Evolutionary conservation across 2,888 invertebrate species (phyloP).

Genomic region (Leucophora obtusa): DNA sequence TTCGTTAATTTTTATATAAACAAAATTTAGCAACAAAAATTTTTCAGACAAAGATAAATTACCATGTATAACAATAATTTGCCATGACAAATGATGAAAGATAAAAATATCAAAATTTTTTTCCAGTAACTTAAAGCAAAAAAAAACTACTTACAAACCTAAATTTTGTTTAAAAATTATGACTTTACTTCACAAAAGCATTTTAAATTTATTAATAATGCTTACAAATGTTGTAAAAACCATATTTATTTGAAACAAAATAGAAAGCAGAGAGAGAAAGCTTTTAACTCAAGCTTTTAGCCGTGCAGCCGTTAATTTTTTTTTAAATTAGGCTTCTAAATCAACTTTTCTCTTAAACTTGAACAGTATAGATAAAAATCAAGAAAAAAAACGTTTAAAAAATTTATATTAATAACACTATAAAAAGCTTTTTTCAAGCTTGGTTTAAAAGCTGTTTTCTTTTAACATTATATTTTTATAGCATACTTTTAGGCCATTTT

Average conservation of each 20-base stretch:
- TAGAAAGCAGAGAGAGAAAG: background rate
- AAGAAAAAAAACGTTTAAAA: too few relatives aligned
- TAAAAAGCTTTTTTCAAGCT: background rate
- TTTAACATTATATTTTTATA: background rate
- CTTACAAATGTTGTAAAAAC: background rate
- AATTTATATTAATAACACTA: too few relatives aligned
- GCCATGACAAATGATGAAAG: slow-evolving; percentile 4
- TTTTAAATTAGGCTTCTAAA: background rate
- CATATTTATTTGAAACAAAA: background rate
- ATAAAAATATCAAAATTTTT: slow-evolving; percentile 6
- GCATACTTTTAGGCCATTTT: slow-evolving; percentile 41
- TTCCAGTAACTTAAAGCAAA: background rate
- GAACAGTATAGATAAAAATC: too few relatives aligned
- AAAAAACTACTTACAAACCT: background rate
- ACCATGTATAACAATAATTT: background rate
- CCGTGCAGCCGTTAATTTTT: background rate
- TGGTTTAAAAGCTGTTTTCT: background rate
- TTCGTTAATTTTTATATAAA: slow-evolving; percentile 4
- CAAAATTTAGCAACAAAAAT: too few relatives aligned
- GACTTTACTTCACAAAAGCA: background rate
- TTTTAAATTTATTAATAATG: background rate
- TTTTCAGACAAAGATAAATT: slow-evolving; percentile 19
- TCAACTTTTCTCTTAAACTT: too few relatives aligned
- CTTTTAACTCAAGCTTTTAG: background rate
- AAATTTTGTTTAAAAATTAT: background rate